Conservation (phyloP, 2,888 invertebrate genomes). For the Acleris laterana region DNA sequence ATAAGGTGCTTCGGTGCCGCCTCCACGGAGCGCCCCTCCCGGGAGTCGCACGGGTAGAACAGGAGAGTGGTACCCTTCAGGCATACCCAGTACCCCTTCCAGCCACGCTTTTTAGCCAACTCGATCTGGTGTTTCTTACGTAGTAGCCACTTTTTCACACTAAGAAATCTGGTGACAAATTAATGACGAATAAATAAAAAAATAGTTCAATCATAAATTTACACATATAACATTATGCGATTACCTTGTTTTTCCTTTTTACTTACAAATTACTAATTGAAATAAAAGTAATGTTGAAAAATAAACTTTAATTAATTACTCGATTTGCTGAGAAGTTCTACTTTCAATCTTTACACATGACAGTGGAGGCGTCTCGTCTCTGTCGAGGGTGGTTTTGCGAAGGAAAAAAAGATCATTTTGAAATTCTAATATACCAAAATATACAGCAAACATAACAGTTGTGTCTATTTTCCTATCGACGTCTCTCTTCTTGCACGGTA, state of each 20-base stretch:
- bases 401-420: conserved; percentile 51
- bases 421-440: conserved; percentile 56
- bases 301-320: background rate
- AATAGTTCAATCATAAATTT: conserved; percentile 34
- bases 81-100: conserved; percentile 99
- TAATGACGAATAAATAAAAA: conserved; percentile 50
- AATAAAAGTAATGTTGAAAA: background rate
- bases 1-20: conserved; percentile 97
- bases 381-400: conserved; percentile 34
- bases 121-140: conserved; percentile 98
- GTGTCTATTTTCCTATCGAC: conserved; percentile 56
- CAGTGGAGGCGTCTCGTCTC: too few species aligned
- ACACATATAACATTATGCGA: conserved; percentile 85
- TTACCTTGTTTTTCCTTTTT: conserved; percentile 10
- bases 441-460: conserved; percentile 53
- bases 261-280: background rate
- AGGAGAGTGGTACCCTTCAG: conserved; percentile 97
- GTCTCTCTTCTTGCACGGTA: conserved; percentile 54
- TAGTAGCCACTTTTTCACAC: conserved; percentile 98
- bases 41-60: conserved; percentile 97
- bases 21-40: conserved; percentile 95
- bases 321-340: background rate
- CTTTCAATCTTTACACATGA: background rate
- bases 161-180: conserved; percentile 89
- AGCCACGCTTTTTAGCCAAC: conserved; percentile 96